phyloP scores from a whole-genome alignment of 2,888 invertebrate species.

The Asteroscopus sphinx region DNA sequence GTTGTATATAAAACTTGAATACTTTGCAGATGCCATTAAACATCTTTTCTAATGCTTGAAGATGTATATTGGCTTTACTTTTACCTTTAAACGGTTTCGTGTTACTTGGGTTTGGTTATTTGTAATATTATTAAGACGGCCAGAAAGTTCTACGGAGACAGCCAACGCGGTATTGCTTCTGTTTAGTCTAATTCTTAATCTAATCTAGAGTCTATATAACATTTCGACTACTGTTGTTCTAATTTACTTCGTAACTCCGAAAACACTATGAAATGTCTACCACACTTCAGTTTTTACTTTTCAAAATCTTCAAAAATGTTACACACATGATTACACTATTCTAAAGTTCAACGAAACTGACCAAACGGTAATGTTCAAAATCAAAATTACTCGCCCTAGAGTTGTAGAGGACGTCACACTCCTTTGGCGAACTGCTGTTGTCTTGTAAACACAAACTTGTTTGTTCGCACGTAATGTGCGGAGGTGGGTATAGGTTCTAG shows the following conservation, averaged over 20 bases:
- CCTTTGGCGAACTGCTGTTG: constrained; percentile 79
- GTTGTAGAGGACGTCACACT: constrained; percentile 79
- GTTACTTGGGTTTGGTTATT: too few species aligned
- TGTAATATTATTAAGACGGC: constrained; percentile 72
- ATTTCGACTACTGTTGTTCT: constrained; percentile 73
- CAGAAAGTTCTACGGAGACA: constrained; percentile 79
- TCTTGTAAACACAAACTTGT: constrained; percentile 79
- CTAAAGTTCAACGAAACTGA: constrained; percentile 77
- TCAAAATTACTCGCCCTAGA: constrained; percentile 88
- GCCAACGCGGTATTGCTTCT: constrained; percentile 67
- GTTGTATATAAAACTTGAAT: too few species aligned
- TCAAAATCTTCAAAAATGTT: constrained; percentile 70
- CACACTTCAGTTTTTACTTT: constrained; percentile 75
- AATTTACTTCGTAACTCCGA: constrained; percentile 72
- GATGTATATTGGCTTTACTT: too few species aligned
- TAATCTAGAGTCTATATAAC: constrained; percentile 80
- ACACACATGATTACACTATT: constrained; percentile 76
- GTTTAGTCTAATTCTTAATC: constrained; percentile 76
- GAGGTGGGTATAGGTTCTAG: constrained; percentile 47
- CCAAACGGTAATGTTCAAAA: constrained; percentile 83
- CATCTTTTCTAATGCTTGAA: too few species aligned
- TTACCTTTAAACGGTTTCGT: too few species aligned
- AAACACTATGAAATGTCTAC: constrained; percentile 79
- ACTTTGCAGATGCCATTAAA: too few species aligned
- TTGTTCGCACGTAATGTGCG: constrained; percentile 60